These are phyloP conservation scores for Actinemys pallida DNA, from an alignment of 2,113 vertebrate genomes.

Conservation along the genomic window DNA sequence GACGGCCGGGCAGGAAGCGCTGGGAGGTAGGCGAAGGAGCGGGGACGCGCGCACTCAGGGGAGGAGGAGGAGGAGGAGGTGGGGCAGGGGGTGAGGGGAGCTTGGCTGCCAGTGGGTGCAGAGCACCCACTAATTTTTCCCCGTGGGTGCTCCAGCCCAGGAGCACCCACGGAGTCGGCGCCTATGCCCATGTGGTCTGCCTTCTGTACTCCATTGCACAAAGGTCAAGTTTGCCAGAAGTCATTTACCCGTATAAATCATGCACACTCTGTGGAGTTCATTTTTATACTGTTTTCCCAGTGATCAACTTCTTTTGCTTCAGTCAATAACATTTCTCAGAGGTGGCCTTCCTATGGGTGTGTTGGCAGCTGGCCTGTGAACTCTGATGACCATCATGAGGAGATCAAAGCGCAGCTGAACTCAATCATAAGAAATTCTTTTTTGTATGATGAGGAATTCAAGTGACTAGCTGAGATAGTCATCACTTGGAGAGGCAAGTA, in stretches of 20 bases:
- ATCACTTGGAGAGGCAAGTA: background rate
- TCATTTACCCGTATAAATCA: background rate
- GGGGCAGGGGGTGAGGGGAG: too few species aligned
- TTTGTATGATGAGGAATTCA: background rate
- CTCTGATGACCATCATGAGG: background rate
- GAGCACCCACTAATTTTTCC: too few species aligned
- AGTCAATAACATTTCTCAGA: background rate
- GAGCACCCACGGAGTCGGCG: too few species aligned
- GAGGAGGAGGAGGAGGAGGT: too few species aligned
- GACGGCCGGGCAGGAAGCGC: too few species aligned
- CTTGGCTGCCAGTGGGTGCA: too few species aligned
- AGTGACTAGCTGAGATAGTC: background rate
- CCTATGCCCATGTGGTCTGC: background rate
- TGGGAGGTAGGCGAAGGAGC: too few species aligned
- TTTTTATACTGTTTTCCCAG: background rate
- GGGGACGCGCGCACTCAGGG: too few species aligned
- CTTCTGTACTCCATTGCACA: background rate
- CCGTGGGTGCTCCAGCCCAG: too few species aligned
- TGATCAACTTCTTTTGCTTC: background rate
- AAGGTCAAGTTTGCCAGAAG: background rate
- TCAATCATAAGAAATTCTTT: background rate
- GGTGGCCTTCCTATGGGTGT: background rate
- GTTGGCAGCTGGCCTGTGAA: slow-evolving; percentile 27
- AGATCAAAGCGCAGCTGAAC: slow-evolving; percentile 14
- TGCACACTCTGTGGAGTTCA: background rate